Evolutionary conservation across 2,113 vertebrate species (phyloP).

Genomic region (Nesospiza acunhae): DNA sequence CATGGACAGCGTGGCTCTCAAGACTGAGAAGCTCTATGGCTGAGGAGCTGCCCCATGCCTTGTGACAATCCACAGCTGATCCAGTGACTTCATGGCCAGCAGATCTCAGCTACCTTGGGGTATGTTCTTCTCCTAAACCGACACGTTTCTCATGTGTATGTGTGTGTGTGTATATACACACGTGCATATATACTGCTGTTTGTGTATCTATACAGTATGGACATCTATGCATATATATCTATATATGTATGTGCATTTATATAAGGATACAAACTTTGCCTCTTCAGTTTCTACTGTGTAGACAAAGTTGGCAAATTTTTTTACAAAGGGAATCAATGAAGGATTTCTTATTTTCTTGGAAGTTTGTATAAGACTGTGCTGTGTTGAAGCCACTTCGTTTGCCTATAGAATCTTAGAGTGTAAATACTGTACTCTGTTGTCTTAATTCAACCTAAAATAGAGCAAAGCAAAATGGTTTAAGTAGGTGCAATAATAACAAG

Average conservation of each 20-base stretch:
- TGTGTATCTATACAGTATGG: slow-evolving; percentile 12
- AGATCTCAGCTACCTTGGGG: neutral
- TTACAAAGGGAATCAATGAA: slow-evolving; percentile 71
- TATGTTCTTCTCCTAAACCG: neutral
- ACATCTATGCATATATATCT: slow-evolving; percentile 21
- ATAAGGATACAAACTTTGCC: slow-evolving; percentile 58
- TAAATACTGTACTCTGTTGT: slow-evolving; percentile 69
- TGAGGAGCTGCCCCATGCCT: slow-evolving; percentile 74
- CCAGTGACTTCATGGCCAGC: slow-evolving; percentile 4
- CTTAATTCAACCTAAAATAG: slow-evolving; percentile 46
- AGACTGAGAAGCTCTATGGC: slow-evolving; percentile 82
- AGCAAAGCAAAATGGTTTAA: slow-evolving; percentile 6
- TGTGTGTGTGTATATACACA: neutral
- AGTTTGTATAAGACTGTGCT: slow-evolving; percentile 49
- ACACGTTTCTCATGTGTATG: fast-evolving
- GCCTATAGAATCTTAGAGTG: slow-evolving; percentile 18
- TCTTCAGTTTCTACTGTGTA: slow-evolving; percentile 76
- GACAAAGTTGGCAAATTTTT: slow-evolving; percentile 71
- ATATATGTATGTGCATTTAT: slow-evolving; percentile 5
- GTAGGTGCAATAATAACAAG: slow-evolving; percentile 19
- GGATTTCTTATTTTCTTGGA: slow-evolving; percentile 64
- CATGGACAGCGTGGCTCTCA: slow-evolving; percentile 78
- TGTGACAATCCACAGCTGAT: neutral
- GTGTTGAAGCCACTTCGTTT: slow-evolving; percentile 49
- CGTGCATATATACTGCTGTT: neutral